phyloP scores from a whole-genome alignment of 2,113 vertebrate species.

The Grammomys surdaster region DNA sequence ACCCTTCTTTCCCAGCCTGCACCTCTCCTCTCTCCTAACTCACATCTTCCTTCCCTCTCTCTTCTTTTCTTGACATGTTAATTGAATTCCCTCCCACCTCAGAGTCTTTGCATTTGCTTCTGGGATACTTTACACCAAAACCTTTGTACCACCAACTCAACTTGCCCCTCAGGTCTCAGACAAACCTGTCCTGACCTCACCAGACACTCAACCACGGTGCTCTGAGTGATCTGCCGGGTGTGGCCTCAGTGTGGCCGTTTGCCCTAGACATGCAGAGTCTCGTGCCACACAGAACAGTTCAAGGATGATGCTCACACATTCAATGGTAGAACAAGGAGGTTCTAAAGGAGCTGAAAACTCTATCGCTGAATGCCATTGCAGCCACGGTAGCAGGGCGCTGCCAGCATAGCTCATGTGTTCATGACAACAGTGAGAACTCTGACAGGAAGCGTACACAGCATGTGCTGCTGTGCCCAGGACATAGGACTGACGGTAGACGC shows the following conservation, averaged over 20 bases:
- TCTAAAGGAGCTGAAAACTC: neutral
- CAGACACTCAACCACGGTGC: neutral
- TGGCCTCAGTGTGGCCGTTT: neutral
- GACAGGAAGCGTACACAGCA: neutral
- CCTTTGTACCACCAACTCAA: neutral
- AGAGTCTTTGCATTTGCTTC: neutral
- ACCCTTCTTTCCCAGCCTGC: no score
- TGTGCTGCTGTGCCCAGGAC: neutral
- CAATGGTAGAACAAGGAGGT: neutral
- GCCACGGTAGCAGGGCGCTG: rapidly evolving
- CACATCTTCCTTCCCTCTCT: neutral
- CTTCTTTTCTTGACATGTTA: neutral
- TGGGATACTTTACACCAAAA: neutral
- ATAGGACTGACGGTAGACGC: neutral
- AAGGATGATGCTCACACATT: neutral
- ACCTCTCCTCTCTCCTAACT: neutral
- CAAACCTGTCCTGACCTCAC: neutral
- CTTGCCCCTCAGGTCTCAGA: neutral
- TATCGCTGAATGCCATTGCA: rapidly evolving
- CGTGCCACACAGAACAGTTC: no score
- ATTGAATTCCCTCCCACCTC: neutral
- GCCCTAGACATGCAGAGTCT: rapidly evolving
- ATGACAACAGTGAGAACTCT: no score
- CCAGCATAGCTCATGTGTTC: no score
- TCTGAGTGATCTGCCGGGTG: neutral